phyloP scores from a whole-genome alignment of 2,113 vertebrate species.

The Rallus limicola region DNA sequence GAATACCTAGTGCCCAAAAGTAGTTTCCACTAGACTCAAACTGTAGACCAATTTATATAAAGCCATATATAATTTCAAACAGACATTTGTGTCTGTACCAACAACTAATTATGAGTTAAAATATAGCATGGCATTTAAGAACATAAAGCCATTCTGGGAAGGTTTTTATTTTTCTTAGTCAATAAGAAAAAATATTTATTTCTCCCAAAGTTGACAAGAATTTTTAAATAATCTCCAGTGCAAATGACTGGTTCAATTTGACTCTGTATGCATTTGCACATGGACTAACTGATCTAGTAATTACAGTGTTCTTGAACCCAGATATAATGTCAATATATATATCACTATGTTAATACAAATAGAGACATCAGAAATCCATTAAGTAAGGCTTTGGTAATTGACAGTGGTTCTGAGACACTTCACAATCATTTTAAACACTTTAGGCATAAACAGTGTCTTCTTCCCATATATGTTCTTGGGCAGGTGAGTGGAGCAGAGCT shows the following conservation, averaged over 20 bases:
- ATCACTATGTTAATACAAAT: not conserved
- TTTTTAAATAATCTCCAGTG: not conserved
- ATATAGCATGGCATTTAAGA: not conserved
- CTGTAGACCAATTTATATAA: not conserved
- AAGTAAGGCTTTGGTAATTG: not conserved
- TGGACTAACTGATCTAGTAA: not conserved
- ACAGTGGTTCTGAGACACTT: not conserved
- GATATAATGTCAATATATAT: not conserved
- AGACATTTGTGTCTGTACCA: not conserved
- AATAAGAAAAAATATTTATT: not conserved
- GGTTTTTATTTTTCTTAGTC: not conserved
- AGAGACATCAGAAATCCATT: not conserved
- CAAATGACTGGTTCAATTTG: not conserved
- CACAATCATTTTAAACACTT: not conserved
- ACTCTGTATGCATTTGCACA: not conserved
- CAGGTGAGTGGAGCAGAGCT: not conserved
- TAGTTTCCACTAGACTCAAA: not conserved
- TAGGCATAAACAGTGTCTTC: not conserved
- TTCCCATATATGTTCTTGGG: accelerated
- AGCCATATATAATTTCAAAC: not conserved
- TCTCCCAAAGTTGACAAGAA: not conserved
- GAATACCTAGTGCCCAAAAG: not conserved
- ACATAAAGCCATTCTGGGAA: not conserved
- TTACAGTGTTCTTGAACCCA: not conserved
- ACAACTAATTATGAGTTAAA: not conserved